Base-by-base conservation (phyloP, 1,140 invertebrate genomes). In the Drosophila fuyamai region DNA sequence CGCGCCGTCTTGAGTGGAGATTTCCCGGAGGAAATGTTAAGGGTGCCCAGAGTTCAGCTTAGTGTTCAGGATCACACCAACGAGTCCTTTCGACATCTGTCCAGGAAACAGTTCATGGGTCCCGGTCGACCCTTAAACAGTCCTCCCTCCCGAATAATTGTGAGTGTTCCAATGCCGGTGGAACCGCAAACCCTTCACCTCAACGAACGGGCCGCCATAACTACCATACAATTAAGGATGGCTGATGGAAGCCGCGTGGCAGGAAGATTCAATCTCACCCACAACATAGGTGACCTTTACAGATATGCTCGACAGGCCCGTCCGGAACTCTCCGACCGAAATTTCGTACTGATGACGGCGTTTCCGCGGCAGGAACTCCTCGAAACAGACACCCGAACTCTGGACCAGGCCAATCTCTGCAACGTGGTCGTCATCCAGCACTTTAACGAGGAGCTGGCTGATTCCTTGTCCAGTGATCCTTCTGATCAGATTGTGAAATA, bases 351-450 rank as follows among this genome's bases (percentile, higher is more conserved):
- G 7, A 67, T 88, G 13, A 89, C 84, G 0, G 18, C 54, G 6
- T 88, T 89, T 56, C 84, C 84, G 2, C 72, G 84, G 0, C 48
- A 66, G 12, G 59, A 73, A 3, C 80, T 88, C 7, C 44, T 27
- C 1, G 83, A 88, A 32, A 23, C 44, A 7, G 83, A 89, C 41
- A 12, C n/a, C 2, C 83, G 79, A 0, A 80, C 76, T 8, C 16
- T 88, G 55, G 41, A 32, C 4, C 63, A 84, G 46, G 73, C 77
- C 1, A 62, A 89, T 56, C 68, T 88, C 3, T 59, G 67, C 12
- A 88, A 88, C 51, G 84, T 88, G 48, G 67, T 88, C 40, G 35
- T 88, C 41, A 88, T 75, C 23, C 84, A 89, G 41, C 84, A 88
- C 10, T 35, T 89, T 7, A 46, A 47, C 18, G 80, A 80, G 38